Percentiles rank a stretch among this genome's conserved stretches.
phyloP scores from a whole-genome alignment of 2,113 vertebrate genomes.

The Gadus macrocephalus region DNA sequence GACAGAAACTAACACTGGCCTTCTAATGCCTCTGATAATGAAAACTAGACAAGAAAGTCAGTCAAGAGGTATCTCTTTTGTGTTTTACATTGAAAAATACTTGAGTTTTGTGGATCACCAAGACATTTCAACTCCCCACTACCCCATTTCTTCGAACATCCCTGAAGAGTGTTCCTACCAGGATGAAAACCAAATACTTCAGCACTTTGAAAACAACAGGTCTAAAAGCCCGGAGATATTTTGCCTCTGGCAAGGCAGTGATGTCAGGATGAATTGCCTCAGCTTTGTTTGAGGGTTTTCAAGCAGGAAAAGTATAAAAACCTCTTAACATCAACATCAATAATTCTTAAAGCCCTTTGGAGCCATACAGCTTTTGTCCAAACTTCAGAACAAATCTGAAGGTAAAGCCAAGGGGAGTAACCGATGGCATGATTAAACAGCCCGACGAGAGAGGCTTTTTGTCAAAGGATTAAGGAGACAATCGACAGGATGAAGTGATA shows the following conservation, averaged over 20 bases:
- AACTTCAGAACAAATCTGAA: neutral
- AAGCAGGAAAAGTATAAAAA: neutral
- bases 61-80: no score
- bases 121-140: no score
- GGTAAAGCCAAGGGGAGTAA: neutral
- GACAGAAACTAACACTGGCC: neutral
- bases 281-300: constrained; percentile 19
- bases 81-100: no score
- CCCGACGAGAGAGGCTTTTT: neutral
- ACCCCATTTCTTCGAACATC: no score
- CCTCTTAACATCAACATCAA: neutral
- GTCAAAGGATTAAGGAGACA: neutral
- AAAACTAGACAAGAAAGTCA: no score
- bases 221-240: neutral
- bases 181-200: no score
- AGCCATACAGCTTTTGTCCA: neutral
- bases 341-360: neutral
- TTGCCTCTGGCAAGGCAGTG: neutral
- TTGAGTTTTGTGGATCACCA: no score
- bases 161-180: no score
- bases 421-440: no score
- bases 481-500: neutral
- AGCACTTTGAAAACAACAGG: neutral
- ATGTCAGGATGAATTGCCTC: neutral
- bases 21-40: neutral